Conservation (phyloP, 2,113 vertebrate species). For the Recurvirostra avosetta region DNA sequence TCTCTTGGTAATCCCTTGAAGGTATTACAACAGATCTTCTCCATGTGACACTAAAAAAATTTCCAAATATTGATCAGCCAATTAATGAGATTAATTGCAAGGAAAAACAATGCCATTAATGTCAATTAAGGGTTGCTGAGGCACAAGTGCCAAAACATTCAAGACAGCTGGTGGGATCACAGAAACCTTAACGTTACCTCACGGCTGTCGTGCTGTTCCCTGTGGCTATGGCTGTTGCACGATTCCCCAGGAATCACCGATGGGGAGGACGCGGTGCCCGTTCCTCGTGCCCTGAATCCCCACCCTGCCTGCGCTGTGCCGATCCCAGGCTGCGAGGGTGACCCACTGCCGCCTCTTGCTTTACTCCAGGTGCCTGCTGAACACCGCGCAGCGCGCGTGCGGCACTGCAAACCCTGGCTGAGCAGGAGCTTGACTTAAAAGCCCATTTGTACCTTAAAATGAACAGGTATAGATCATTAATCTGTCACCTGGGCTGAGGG, state of each 20-base stretch:
- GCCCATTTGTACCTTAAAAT: not conserved
- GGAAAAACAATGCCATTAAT: not conserved
- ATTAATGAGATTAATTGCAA: not conserved
- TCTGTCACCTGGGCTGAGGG: not conserved
- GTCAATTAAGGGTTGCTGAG: not conserved
- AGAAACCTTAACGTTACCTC: not conserved
- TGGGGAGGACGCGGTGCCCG: too few species aligned
- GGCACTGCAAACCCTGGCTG: not conserved
- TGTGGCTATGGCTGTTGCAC: too few species aligned
- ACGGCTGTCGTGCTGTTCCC: too few species aligned
- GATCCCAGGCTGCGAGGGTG: accelerated
- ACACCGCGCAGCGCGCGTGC: accelerated
- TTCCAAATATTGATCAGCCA: not conserved
- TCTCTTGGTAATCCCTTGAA: not conserved
- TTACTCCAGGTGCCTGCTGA: not conserved
- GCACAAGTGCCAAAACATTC: not conserved
- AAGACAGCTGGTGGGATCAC: not conserved
- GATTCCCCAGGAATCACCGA: too few species aligned
- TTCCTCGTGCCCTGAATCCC: too few species aligned
- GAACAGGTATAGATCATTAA: not conserved
- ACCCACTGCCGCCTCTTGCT: accelerated
- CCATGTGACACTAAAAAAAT: not conserved
- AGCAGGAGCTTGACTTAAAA: not conserved
- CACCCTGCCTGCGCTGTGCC: too few species aligned
- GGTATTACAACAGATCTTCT: not conserved